A percentile compares a stretch with the other conserved stretches of the same genome.
phyloP scores from a whole-genome alignment of 2,113 vertebrate genomes.

The Caloenas nicobarica region DNA sequence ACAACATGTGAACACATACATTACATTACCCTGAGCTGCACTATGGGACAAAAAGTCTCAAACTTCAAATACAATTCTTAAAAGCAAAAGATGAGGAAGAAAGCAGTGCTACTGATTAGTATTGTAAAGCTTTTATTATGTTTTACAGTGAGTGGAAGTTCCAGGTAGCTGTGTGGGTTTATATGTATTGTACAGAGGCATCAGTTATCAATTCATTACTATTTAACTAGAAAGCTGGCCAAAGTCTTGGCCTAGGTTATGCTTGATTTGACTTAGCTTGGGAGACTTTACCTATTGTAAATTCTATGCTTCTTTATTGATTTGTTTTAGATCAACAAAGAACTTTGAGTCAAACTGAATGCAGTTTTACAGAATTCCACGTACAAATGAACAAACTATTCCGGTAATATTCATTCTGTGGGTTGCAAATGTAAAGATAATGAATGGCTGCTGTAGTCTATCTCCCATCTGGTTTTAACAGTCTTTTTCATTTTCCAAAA shows the following conservation, averaged over 20 bases:
- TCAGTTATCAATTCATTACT: background rate
- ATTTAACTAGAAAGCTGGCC: background rate
- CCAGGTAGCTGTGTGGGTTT: background rate
- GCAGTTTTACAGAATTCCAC: background rate
- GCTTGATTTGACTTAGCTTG: background rate
- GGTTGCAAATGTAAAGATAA: background rate
- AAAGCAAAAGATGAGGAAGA: background rate
- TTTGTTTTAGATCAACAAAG: background rate
- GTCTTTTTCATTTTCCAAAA: slow-evolving; percentile 37
- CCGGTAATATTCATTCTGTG: background rate
- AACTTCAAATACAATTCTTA: background rate
- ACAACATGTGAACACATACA: background rate
- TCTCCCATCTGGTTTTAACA: slow-evolving; percentile 40
- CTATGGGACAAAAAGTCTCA: background rate
- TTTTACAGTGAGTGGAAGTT: background rate
- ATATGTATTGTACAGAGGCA: background rate
- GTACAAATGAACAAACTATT: background rate
- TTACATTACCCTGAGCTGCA: background rate
- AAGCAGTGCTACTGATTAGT: background rate
- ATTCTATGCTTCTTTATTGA: background rate
- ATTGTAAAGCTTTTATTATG: background rate
- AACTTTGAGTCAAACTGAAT: background rate
- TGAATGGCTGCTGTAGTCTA: background rate
- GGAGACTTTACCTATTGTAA: background rate
- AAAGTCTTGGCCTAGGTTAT: background rate